Percentiles rank a stretch among this genome's conserved stretches.
phyloP scores from a whole-genome alignment of 2,888 invertebrate species.

The Clanis bilineata region DNA sequence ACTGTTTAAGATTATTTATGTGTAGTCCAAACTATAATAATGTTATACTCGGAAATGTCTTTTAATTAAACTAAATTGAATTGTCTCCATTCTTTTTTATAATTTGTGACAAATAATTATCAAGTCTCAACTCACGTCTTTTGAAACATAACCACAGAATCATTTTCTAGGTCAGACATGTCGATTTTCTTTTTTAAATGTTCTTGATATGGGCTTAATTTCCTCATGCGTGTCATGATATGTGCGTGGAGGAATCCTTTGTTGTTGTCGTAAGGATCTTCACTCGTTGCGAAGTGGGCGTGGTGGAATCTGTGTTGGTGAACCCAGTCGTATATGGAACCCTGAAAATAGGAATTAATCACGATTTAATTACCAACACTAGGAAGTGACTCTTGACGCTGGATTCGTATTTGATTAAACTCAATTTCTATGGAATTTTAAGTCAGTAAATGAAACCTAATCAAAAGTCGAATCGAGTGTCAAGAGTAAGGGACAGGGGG shows the following conservation, averaged over 20 bases:
- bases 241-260: constrained; percentile 93
- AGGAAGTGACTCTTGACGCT: not conserved
- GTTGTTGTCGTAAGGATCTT: constrained; percentile 90
- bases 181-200: constrained; percentile 86
- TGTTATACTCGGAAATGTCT: no score
- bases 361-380: not conserved
- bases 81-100: no score
- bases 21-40: no score
- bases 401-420: no score
- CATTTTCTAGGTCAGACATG: constrained; percentile 89
- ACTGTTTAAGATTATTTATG: no score
- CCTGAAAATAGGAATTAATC: constrained; percentile 76
- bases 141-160: constrained; percentile 91
- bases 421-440: no score
- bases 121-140: constrained; percentile 81
- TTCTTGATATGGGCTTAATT: constrained; percentile 85
- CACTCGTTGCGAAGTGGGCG: constrained; percentile 87
- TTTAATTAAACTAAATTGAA: no score
- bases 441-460: no score
- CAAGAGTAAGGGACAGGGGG: no score
- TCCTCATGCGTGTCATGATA: constrained; percentile 85
- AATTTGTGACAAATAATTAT: constrained; percentile 8
- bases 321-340: constrained; percentile 93
- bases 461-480: no score
- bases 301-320: constrained; percentile 92